Evolutionary conservation across 2,888 invertebrate species (phyloP).

Genomic region (Gari tellinella): DNA sequence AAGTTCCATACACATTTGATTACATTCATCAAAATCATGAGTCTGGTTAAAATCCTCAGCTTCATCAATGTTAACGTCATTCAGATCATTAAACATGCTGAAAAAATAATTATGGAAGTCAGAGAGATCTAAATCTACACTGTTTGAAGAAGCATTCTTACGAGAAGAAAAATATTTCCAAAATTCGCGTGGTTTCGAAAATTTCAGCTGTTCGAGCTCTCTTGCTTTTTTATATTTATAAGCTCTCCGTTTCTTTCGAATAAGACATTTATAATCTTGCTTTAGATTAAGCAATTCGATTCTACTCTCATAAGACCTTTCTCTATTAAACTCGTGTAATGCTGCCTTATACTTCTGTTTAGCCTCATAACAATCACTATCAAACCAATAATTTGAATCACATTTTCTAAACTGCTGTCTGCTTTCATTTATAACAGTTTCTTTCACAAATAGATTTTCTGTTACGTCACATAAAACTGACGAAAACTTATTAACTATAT

Average conservation of each 20-base stretch:
- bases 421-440: no score
- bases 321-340: no score
- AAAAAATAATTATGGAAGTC: constrained; percentile 15
- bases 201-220: constrained; percentile 9
- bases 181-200: constrained; percentile 16
- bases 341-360: no score
- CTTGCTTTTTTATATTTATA: not conserved
- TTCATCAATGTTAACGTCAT: not conserved
- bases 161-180: constrained; percentile 10
- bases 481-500: no score
- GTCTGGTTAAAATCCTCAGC: constrained; percentile 7
- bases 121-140: not conserved
- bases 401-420: no score
- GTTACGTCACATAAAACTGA: no score
- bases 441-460: no score
- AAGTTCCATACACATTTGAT: constrained; percentile 5
- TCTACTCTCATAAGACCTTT: no score
- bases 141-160: not conserved
- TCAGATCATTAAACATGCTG: constrained; percentile 1
- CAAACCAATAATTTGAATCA: no score
- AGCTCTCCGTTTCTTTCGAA: not conserved
- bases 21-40: not conserved
- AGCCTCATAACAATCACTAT: no score
- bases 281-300: no score
- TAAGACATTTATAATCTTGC: no score